Evolutionary conservation across 2,888 invertebrate genomes (phyloP).

Genomic region (Candidula unifasciata): DNA sequence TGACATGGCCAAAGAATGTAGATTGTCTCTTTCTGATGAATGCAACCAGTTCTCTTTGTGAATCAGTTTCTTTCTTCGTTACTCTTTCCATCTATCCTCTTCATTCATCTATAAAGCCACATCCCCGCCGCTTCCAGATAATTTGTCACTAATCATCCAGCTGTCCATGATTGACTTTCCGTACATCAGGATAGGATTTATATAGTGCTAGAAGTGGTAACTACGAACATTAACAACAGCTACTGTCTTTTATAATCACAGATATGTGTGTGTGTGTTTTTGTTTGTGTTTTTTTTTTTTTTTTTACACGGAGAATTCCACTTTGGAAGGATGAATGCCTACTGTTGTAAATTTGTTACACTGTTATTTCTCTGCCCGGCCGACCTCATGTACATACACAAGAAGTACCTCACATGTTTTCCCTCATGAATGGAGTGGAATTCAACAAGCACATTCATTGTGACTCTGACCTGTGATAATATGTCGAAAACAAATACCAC

Average conservation of each 20-base stretch:
- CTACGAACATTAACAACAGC: too few relatives aligned
- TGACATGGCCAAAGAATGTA: too few relatives aligned
- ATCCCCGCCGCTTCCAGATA: too few relatives aligned
- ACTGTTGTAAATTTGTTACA: background rate
- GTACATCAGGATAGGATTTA: too few relatives aligned
- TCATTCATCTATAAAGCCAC: too few relatives aligned
- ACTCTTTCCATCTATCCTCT: too few relatives aligned
- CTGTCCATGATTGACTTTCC: too few relatives aligned
- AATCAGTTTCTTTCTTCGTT: too few relatives aligned
- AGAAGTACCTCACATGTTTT: slow-evolving; percentile 2
- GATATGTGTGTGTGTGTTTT: background rate
- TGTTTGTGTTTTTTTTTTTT: background rate
- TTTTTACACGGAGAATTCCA: background rate
- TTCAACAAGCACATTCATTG: background rate
- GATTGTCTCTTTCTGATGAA: too few relatives aligned
- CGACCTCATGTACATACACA: background rate
- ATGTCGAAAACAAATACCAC: background rate
- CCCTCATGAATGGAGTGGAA: background rate
- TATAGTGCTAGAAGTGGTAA: too few relatives aligned
- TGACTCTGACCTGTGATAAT: background rate
- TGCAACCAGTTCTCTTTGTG: too few relatives aligned
- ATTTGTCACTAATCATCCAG: too few relatives aligned
- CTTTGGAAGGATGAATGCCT: background rate
- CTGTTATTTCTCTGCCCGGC: background rate
- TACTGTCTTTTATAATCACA: background rate